These are phyloP conservation scores for Amphipoea lucens DNA, from an alignment of 2,888 invertebrate genomes.

Conservation along the genomic window DNA sequence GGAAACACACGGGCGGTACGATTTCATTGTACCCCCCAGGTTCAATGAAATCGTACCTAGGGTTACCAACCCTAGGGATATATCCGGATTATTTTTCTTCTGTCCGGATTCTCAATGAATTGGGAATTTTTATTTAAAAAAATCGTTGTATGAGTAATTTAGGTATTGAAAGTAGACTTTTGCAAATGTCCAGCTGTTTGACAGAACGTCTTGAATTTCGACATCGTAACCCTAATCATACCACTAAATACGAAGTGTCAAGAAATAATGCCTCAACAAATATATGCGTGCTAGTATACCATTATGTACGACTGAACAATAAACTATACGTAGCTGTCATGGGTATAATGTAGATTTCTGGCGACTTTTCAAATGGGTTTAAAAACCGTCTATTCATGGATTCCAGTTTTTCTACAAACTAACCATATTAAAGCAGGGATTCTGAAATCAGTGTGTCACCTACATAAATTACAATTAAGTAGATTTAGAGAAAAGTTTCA, in stretches of 20 bases:
- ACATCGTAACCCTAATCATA: background rate
- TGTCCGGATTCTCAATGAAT: background rate
- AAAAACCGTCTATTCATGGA: constrained; percentile 15
- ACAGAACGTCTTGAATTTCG: background rate
- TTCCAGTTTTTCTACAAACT: background rate
- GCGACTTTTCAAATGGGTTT: constrained; percentile 32
- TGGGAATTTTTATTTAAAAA: background rate
- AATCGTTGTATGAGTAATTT: background rate
- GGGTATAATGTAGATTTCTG: constrained; percentile 48
- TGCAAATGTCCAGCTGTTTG: background rate
- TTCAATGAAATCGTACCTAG: background rate
- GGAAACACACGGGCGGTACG: background rate
- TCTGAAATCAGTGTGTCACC: constrained; percentile 5
- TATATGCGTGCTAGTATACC: constrained; percentile 32
- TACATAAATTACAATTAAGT: background rate
- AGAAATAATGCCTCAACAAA: constrained; percentile 16
- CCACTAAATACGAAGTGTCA: constrained; percentile 9
- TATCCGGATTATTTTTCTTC: background rate
- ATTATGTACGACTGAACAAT: constrained; percentile 27
- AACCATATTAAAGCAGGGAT: background rate
- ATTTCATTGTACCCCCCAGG: too few species aligned
- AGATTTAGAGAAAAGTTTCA: background rate
- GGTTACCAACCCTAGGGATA: background rate
- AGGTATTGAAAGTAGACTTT: background rate
- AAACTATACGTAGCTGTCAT: constrained; percentile 24